Base-by-base conservation (phyloP, 2,888 invertebrate species). In the Leptogaster cylindrica region DNA sequence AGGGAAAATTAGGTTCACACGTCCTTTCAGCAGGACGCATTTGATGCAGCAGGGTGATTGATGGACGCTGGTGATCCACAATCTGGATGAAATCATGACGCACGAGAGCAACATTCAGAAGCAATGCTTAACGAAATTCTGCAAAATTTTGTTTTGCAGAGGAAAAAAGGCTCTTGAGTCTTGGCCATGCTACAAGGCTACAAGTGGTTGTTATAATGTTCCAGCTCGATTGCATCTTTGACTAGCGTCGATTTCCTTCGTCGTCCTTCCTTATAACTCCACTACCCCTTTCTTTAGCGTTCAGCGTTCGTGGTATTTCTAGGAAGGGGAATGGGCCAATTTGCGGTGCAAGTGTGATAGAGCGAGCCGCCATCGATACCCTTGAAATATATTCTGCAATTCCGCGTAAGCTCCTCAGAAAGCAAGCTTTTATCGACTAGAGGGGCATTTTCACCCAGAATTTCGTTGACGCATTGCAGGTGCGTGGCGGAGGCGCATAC, bases 401-500 rank as follows among this genome's bases (percentile, higher is more conserved):
- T 52, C 28, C 2, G 23, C 4, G 18, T 39, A 58, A 39, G 41
- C 27, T 41, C 16, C 8, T 8, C 28, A 12, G 23, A 39, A 14
- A 14, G 12, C 2, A 8, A 58, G 58, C 58, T 58, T 58, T 39
- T 20, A 2, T 20, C 10, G 23, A 51, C 18, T 25, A n/a, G 25
- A 25, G 10, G 20, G 18, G 51, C 28, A 25, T 16, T 51, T 25
- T 28, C 18, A 28, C 28, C 18, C 27, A 20, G 27, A 20, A 20
- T 27, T 41, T n/a, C 70, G 82, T 85, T 90, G 90, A 89, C 90
- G 90, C 89, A 90, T 89, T 90, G 90, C 90, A 89, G 91, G 90
- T 90, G 88, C 87, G 87, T 86, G 84, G 81, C 84, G 85, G 85
- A 90, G 90, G 90, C 91, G 90, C 87, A 85, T 74, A 76, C 75